Evolutionary conservation across 2,888 invertebrate genomes (phyloP), one percentile per base, ranked within the genome.

Genomic region (Quadroppia sp.): DNA sequence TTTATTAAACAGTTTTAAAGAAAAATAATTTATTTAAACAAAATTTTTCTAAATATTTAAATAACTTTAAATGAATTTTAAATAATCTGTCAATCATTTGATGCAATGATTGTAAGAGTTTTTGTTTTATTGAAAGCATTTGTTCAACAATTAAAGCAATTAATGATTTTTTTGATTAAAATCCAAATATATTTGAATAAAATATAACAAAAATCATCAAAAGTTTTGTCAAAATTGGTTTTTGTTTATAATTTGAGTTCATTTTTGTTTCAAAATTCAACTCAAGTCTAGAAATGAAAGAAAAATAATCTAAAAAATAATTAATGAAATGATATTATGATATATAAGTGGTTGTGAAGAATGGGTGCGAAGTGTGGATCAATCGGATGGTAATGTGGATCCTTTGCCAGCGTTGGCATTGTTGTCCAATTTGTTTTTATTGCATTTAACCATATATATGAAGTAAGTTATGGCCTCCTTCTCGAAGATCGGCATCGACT

Each of bases 381-480:
- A 64, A 40, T 64, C 69, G 13, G 45, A 25, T 1, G 69, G 9
- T 2, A 45, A 25, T 15, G 69, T 45, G 7, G 45, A 1, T 45
- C 15, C 45, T 25, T 45, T 45, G 9, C 42, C 45, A 1, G 36
- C 6, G 15, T 23, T 76, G 15, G 48, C 40, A 71, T 89, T 90
- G 82, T 89, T 90, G 82, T 93, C 92, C 81, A 92, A 84, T 82
- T 92, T 91, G 82, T 91, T 92, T 77, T 89, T 88, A 82, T 94
- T 93, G 71, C 92, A 92, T 85, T 95, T 96, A 3, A 96, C 93
- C 86, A 92, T 94, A 82, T 95, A 96, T 80, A 97, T 93, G 82
- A 97, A 97, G 82, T 90, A 94, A 70, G 95, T 92, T 76, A 96
- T 86, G 69, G 92, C 90, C 83, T 97, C 96, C 82, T 95, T 97